phyloP scores from a whole-genome alignment of 2,113 vertebrate species.

The Craseonycteris thonglongyai region DNA sequence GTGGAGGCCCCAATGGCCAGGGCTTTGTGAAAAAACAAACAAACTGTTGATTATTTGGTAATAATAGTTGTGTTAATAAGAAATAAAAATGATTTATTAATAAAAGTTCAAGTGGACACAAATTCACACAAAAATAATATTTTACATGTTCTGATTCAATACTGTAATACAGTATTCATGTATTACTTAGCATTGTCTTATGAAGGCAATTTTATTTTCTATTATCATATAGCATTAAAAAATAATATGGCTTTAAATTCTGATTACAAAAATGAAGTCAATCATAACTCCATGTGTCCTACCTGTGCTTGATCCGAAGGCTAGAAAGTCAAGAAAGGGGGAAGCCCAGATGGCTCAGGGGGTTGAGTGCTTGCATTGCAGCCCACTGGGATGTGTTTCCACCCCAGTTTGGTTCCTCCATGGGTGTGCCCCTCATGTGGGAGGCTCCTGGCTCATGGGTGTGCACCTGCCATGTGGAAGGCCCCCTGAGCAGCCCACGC shows the following conservation, averaged over 20 bases:
- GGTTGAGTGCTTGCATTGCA: too few relatives aligned
- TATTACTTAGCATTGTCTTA: constrained; percentile 3
- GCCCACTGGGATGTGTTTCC: too few relatives aligned
- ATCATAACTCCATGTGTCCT: not conserved
- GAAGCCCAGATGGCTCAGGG: too few relatives aligned
- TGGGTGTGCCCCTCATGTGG: too few relatives aligned
- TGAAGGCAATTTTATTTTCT: not conserved
- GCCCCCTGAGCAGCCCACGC: too few relatives aligned
- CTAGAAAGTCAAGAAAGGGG: too few relatives aligned
- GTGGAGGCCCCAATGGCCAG: not conserved
- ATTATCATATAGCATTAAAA: not conserved
- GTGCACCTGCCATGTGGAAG: too few relatives aligned
- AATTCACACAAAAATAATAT: not conserved
- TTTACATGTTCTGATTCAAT: not conserved
- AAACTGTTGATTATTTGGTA: not conserved
- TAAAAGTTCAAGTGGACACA: not conserved
- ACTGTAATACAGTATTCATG: not conserved
- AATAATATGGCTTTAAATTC: not conserved
- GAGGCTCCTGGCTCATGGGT: too few relatives aligned
- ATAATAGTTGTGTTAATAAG: not conserved
- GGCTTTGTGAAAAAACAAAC: not conserved
- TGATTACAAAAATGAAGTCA: not conserved
- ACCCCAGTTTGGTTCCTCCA: too few relatives aligned
- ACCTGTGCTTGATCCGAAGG: not conserved
- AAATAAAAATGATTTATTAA: not conserved